Conservation (phyloP, 2,888 invertebrate species). For the Stratiomys singularior region DNA sequence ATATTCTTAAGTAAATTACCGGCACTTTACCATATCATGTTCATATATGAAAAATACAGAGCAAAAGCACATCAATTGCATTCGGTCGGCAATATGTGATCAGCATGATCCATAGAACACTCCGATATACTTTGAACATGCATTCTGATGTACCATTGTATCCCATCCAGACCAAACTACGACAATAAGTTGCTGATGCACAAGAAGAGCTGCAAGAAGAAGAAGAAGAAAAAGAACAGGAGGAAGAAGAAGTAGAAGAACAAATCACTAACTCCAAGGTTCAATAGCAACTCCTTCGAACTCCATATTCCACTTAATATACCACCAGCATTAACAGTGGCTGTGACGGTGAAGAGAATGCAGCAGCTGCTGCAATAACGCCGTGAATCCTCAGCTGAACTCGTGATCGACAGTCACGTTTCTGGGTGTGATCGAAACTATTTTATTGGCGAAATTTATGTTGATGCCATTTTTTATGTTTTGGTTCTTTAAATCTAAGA, state of each 20-base stretch:
- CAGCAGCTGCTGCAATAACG: neutral
- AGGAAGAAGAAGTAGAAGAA: no score
- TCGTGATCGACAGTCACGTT: slow-evolving; percentile 62
- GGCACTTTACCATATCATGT: slow-evolving; percentile 35
- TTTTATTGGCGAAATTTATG: slow-evolving; percentile 62
- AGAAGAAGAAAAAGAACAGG: no score
- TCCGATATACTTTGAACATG: no score
- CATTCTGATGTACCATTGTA: neutral
- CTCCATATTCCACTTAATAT: no score
- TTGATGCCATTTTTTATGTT: slow-evolving; percentile 50
- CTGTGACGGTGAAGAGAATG: no score
- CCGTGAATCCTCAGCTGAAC: slow-evolving; percentile 33
- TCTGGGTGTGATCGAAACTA: slow-evolving; percentile 62
- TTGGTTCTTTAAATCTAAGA: no score
- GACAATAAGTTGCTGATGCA: no score
- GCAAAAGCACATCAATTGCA: slow-evolving; percentile 17
- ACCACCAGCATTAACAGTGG: no score
- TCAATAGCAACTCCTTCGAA: no score
- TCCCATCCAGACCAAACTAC: no score
- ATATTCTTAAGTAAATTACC: slow-evolving; percentile 45
- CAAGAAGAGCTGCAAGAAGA: no score
- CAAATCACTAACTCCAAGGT: no score
- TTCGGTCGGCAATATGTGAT: slow-evolving; percentile 3
- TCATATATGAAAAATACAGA: slow-evolving; percentile 27
- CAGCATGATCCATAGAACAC: slow-evolving; percentile 33